Base-by-base conservation (phyloP, 1,140 invertebrate species). In the Drosophila erecta region DNA sequence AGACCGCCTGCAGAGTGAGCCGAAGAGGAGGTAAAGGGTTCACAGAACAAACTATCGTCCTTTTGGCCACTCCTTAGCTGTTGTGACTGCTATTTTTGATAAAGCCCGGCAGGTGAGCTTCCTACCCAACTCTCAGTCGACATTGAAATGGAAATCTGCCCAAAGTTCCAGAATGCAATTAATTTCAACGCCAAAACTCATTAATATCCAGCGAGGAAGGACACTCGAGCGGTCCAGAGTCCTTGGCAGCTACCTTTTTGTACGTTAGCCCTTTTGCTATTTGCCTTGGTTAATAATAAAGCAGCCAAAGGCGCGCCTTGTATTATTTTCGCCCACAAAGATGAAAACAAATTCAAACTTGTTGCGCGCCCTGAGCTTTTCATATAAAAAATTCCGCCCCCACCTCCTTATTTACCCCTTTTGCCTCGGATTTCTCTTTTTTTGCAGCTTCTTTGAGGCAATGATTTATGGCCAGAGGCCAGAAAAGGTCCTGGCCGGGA, bases 111-210 rank as follows among this genome's bases (percentile, higher is more conserved):
- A 14, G 59, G 59, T 24, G n/a, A 6, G 11, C 14, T 15, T 17
- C 3, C 30, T 38, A 30, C 24, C 60, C 38, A 33, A 41, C 75
- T 72, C 40, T 44, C n/a, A n/a, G 40, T 10, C 35, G 43, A 55
- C 60, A 77, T 74, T 54, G 59, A 81, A 85, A 74, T 70, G 79
- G 70, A 83, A 86, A 64, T 83, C 57, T 70, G 74, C 50, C 60
- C 73, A 69, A 67, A 81, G 65, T 89, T 89, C 50, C 61, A 83
- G 71, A 89, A 87, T 89, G 83, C 83, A 87, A 87, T 87, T 87
- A 87, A 87, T 87, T 89, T 89, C 76, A 87, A 87, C 84, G 83
- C 76, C 83, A 89, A 87, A 87, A 87, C 83, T 87, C 83, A 87
- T 87, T 87, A 89, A 87, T 87, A 87, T 87, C 79, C 56, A 58